These are phyloP conservation scores for Panopea generosa DNA, from an alignment of 2,888 invertebrate species.

Conservation along the genomic window DNA sequence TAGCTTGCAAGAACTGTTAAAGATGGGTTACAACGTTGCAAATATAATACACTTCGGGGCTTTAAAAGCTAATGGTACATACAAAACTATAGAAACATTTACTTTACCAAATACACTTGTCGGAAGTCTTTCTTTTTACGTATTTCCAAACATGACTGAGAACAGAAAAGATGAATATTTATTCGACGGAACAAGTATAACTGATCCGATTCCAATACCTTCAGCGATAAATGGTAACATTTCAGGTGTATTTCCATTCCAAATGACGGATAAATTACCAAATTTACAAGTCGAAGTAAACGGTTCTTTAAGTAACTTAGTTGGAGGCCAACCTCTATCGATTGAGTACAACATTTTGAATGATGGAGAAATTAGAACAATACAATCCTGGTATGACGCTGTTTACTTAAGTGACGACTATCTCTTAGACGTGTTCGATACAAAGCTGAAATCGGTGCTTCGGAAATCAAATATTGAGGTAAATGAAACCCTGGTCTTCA, in stretches of 20 bases:
- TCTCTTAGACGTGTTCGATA: slow-evolving; percentile 39
- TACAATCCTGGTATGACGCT: slow-evolving; percentile 23
- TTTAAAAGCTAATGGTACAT: slow-evolving; percentile 11
- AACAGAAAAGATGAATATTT: too few species aligned
- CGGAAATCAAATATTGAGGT: not conserved
- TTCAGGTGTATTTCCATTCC: too few species aligned
- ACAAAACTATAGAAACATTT: slow-evolving; percentile 14
- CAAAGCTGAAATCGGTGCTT: slow-evolving; percentile 20
- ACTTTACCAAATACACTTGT: slow-evolving; percentile 19
- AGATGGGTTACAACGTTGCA: not conserved
- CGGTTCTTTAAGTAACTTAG: not conserved
- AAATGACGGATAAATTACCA: slow-evolving; percentile 5
- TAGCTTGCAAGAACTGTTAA: not conserved
- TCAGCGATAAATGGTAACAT: not conserved
- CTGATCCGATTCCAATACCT: not conserved
- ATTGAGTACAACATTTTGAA: slow-evolving; percentile 32
- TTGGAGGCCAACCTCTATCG: slow-evolving; percentile 41
- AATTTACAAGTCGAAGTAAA: slow-evolving; percentile 14
- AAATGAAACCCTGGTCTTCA: slow-evolving; percentile 6
- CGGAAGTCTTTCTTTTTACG: slow-evolving; percentile 16
- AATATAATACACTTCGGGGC: slow-evolving; percentile 24
- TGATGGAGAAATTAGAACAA: slow-evolving; percentile 12
- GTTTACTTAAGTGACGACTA: slow-evolving; percentile 45
- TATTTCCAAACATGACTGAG: not conserved
- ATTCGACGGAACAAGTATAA: too few species aligned